phyloP scores from a whole-genome alignment of 2,888 invertebrate genomes.

The Pristionchus fissidentatus region DNA sequence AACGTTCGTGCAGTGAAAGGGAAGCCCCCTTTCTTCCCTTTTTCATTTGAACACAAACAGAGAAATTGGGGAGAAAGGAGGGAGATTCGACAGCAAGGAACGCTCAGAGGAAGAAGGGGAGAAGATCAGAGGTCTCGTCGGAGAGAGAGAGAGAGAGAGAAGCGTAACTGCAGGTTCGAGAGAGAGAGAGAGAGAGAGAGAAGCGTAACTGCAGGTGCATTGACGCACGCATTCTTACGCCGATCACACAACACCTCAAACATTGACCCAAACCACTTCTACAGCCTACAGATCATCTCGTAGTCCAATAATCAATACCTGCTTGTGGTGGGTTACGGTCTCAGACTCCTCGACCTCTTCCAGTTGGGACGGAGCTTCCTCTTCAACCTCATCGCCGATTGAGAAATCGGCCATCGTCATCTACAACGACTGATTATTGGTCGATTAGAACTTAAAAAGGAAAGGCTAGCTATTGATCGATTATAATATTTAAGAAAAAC shows the following conservation, averaged over 20 bases:
- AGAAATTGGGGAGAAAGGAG: not conserved
- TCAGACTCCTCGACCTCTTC: slow-evolving; percentile 43
- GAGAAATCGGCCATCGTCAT: slow-evolving; percentile 47
- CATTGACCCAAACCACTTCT: not conserved
- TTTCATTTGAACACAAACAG: slow-evolving; percentile 13
- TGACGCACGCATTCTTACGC: too few relatives aligned
- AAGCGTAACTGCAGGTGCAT: too few relatives aligned
- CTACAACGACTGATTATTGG: not conserved
- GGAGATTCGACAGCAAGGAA: not conserved
- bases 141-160: slow-evolving; percentile 2
- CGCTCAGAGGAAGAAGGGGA: slow-evolving; percentile 23
- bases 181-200: not conserved
- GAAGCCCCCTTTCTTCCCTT: not conserved
- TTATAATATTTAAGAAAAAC: not conserved
- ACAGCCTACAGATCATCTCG: not conserved
- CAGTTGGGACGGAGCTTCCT: slow-evolving; percentile 26
- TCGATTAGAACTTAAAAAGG: not conserved
- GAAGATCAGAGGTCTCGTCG: slow-evolving; percentile 33
- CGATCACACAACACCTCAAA: not conserved
- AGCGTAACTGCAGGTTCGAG: not conserved
- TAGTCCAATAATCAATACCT: not conserved
- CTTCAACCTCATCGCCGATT: slow-evolving; percentile 45
- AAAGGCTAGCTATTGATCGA: not conserved
- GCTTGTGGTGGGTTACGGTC: not conserved
- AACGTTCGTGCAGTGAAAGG: not conserved